Base-by-base conservation (phyloP, 2,888 invertebrate species). In the Lepidocyrtoides sp. region DNA sequence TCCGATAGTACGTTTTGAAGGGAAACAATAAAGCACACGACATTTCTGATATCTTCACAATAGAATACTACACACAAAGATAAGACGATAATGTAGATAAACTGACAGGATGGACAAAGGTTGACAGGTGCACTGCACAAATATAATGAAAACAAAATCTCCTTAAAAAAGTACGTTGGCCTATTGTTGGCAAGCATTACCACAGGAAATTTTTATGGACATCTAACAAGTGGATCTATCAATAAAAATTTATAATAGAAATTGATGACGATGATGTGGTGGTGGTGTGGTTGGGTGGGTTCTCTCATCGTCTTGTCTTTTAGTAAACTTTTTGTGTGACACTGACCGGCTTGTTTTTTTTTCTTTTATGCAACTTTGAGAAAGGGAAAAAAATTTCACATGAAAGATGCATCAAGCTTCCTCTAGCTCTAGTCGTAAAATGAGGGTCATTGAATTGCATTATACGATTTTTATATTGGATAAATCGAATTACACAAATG, bases 391-490 rank as follows among this genome's bases (percentile, higher is more conserved):
- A 72, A 44, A 44, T 72, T 14, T 48, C 8, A 60, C 14, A 63
- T 63, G 63, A 63, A 63, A 63, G 29, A 63, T 63, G 23, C 63
- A 63, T 63, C 26, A 8, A 7, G 29, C 63, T 63, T 63, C 63
- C n/a, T n/a, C n/a, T n/a, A n/a, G n/a, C 63, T 63, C 7, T 63
- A 29, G 12, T 63, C 20, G 29, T 44, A 75, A 75, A 10, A 75
- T 75, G 75, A 75, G 20, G 75, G 75, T 75, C 75, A 75, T 75
- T 75, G 75, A 75, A 75, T 75, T 32, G 26, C 75, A 75, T 48
- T 48, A n/a, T n/a, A n/a, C n/a, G n/a, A 57, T 57, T 57, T 2
- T 20, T 57, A 10, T 14, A n/a, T 51, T 51, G 14, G n/a, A 51
- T 14, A 51, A n/a, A n/a, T n/a, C n/a, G n/a, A n/a, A n/a, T n/a